phyloP scores from a whole-genome alignment of 2,888 invertebrate species.

The Pristionchus mayeri region DNA sequence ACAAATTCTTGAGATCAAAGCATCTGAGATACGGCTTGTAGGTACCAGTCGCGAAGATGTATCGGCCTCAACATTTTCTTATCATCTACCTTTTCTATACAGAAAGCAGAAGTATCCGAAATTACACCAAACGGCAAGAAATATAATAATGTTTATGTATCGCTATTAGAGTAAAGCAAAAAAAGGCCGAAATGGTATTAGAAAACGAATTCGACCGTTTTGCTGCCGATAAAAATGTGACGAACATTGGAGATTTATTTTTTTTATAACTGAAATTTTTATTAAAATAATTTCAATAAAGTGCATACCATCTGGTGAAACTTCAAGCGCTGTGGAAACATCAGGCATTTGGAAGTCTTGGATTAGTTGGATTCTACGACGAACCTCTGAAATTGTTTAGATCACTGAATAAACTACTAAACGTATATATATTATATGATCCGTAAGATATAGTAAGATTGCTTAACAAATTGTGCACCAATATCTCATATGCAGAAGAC shows the following conservation, averaged over 20 bases:
- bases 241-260: no score
- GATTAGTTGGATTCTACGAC: slow-evolving; percentile 92
- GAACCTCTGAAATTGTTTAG: slow-evolving; percentile 85
- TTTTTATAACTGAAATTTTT: no score
- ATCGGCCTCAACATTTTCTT: slow-evolving; percentile 81
- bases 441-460: no score
- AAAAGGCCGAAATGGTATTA: no score
- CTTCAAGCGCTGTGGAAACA: slow-evolving; percentile 87
- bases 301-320: slow-evolving; percentile 86
- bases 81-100: neutral
- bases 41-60: slow-evolving; percentile 87
- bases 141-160: neutral
- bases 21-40: slow-evolving; percentile 97
- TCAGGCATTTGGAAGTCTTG: slow-evolving; percentile 99
- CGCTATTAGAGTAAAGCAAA: no score
- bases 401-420: no score
- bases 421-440: no score
- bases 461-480: no score
- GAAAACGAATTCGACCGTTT: no score
- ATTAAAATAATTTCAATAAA: neutral
- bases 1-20: slow-evolving; percentile 94
- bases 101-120: neutral
- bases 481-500: no score
- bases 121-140: neutral
- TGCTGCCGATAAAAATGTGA: no score